phyloP scores from a whole-genome alignment of 2,113 vertebrate genomes.

The Pangasianodon hypophthalmus region DNA sequence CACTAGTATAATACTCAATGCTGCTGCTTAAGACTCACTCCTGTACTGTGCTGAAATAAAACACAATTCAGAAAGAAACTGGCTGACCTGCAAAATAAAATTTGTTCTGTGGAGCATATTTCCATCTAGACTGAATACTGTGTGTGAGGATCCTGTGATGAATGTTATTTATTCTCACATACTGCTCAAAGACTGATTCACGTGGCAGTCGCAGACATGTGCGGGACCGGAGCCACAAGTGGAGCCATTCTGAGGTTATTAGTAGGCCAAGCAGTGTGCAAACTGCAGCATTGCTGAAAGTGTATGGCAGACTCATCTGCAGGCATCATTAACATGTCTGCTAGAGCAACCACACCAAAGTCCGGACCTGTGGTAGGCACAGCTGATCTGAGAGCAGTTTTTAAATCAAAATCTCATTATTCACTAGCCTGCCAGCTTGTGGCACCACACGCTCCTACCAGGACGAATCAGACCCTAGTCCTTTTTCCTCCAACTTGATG shows the following conservation, averaged over 20 bases:
- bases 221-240: background rate
- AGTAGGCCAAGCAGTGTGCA: conserved; percentile 49
- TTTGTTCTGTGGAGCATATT: background rate
- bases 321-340: conserved; percentile 58
- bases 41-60: background rate
- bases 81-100: background rate
- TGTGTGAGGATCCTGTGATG: background rate
- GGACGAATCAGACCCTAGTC: conserved; percentile 35
- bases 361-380: conserved; percentile 16
- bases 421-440: conserved; percentile 41
- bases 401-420: conserved; percentile 60
- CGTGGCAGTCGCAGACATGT: conserved; percentile 40
- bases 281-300: conserved; percentile 45
- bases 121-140: background rate
- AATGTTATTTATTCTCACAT: background rate
- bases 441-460: conserved; percentile 40
- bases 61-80: background rate
- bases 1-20: background rate
- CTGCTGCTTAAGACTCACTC: background rate
- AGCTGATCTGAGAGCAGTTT: conserved; percentile 48
- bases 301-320: conserved; percentile 57
- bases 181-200: background rate
- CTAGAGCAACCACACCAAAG: conserved; percentile 59
- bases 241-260: conserved; percentile 50
- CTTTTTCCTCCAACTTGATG: conserved; percentile 37